Evolutionary conservation across 2,888 invertebrate species (phyloP), one percentile per base, ranked within the genome.

Genomic region (Pherbina coryleti): DNA sequence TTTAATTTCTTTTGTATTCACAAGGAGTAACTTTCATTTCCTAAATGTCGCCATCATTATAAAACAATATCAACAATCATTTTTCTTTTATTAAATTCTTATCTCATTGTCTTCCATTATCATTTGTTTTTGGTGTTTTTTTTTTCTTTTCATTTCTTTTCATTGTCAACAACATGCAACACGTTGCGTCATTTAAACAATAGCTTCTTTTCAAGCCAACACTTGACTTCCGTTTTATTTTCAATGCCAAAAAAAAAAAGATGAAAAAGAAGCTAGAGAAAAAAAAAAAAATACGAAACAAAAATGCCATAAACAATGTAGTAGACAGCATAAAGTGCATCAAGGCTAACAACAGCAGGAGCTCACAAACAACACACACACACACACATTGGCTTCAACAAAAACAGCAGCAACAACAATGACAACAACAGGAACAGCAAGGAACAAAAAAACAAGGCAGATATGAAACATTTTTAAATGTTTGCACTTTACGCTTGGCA

Each of bases 211-310:
- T 22, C 62, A 17, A 31, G 25, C 49, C 49, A 49, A 44, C 31
- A 66, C 14, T 19, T 44, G 67, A 67, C 67, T 44, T 67, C 64
- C 64, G 67, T 22, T 44, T 67, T 37, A 37, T 31, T 19, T 44
- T 69, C 51, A 51, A 49, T 51, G 51, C 25, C 69, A 69, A 55
- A 19, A 53, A 51, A n/a, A 17, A 70, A 31, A 70, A 70, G 19
- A 22, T 19, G 1, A 17, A 70, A 49, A 69, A 37, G 55, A 22
- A 19, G 19, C 19, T 19, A 9, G 55, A 31, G 51, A 25, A 53
- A 22, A 31, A 17, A 25, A 31, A 1, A n/a, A n/a, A n/a, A n/a
- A n/a, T n/a, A 67, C 3, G 14, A 49, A 22, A 1, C 53, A 31
- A 9, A 34, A 55, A n/a, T 2, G 28, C 19, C 31, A 71, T 28